A percentile compares a stretch with the other conserved stretches of the same genome.
These are phyloP conservation scores for Cyphomyrmex costatus DNA, from an alignment of 1,140 invertebrate genomes.

Conservation along the genomic window DNA sequence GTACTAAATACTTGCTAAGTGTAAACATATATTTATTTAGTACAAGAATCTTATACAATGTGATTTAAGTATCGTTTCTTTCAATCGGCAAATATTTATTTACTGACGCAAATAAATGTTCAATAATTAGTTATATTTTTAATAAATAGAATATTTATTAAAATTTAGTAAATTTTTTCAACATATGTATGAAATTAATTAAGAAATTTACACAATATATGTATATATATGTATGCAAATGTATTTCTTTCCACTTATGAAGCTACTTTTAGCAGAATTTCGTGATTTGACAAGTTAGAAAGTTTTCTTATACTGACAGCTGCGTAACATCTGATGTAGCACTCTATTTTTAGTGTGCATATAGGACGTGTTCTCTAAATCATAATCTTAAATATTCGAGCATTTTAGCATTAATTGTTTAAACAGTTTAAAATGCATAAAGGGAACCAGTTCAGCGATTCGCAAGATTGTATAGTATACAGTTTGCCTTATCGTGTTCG, in stretches of 20 bases:
- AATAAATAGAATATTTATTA: too few relatives aligned
- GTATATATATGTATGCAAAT: neutral
- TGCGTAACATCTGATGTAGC: constrained; percentile 15
- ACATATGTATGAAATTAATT: neutral
- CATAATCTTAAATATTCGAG: constrained; percentile 19
- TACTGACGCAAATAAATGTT: too few relatives aligned
- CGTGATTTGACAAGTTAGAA: neutral
- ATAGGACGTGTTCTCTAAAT: neutral
- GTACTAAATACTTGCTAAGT: too few relatives aligned
- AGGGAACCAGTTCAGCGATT: constrained; percentile 35
- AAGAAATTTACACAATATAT: neutral
- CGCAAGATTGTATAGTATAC: neutral
- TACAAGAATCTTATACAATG: too few relatives aligned
- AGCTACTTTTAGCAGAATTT: neutral
- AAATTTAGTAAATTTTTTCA: too few relatives aligned
- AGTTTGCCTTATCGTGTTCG: constrained; percentile 13
- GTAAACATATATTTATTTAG: too few relatives aligned
- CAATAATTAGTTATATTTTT: too few relatives aligned
- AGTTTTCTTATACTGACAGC: constrained; percentile 24
- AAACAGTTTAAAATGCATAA: constrained; percentile 3
- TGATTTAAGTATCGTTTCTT: too few relatives aligned
- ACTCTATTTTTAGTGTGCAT: constrained; percentile 29
- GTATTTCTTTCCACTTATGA: neutral
- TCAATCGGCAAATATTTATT: too few relatives aligned
- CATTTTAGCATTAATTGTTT: constrained; percentile 8